Conservation (phyloP, 1,140 invertebrate genomes). For the Lordiphosa clarofinis region DNA sequence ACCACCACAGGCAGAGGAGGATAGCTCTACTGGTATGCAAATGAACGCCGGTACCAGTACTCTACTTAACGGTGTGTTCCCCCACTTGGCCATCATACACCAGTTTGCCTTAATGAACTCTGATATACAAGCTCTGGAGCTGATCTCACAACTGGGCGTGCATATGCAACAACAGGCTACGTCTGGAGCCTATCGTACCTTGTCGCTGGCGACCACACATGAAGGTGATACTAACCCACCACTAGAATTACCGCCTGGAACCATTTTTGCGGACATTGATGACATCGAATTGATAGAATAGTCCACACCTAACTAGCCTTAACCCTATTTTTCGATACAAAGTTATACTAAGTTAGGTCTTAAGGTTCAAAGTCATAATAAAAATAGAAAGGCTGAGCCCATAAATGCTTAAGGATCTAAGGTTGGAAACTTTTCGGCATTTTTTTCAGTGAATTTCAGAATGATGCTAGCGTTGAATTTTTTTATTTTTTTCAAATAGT, state of each 20-base stretch:
- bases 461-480: too few species aligned
- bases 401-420: not conserved
- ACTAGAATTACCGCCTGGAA: slow-evolving; percentile 50
- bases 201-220: slow-evolving; percentile 41
- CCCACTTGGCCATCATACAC: slow-evolving; percentile 69
- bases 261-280: slow-evolving; percentile 68
- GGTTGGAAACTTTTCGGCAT: too few species aligned
- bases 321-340: slow-evolving; percentile 4
- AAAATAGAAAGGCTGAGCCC: slow-evolving; percentile 10
- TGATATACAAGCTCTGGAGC: slow-evolving; percentile 63
- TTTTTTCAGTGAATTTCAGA: too few species aligned
- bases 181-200: slow-evolving; percentile 50
- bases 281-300: slow-evolving; percentile 75
- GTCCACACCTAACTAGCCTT: not conserved
- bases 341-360: slow-evolving; percentile 22
- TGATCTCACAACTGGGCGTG: slow-evolving; percentile 72
- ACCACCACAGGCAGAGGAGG: slow-evolving; percentile 6
- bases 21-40: slow-evolving; percentile 18
- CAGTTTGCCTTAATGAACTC: slow-evolving; percentile 73
- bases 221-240: not conserved
- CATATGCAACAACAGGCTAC: slow-evolving; percentile 72
- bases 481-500: too few species aligned
- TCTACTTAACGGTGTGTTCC: slow-evolving; percentile 60
- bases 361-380: slow-evolving; percentile 13
- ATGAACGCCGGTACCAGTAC: slow-evolving; percentile 65